Conservation (phyloP, 2,888 invertebrate genomes). For the Ormyrus labotus region DNA sequence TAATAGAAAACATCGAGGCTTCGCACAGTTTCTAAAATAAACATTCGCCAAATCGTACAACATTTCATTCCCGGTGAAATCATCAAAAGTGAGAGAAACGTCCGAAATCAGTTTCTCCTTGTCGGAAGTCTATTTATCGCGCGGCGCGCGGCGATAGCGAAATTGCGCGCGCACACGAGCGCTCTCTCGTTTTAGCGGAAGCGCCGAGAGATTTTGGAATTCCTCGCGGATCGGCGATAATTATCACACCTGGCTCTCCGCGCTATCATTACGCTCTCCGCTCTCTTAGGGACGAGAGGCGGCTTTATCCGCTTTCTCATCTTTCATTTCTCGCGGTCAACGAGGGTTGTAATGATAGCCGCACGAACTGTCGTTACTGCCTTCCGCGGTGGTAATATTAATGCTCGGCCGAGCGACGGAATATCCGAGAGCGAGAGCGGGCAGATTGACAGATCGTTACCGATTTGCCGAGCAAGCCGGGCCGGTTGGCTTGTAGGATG, state of each 20-base stretch:
- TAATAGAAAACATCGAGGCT: too few relatives aligned
- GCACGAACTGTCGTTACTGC: conserved; percentile 58
- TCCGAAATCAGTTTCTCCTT: too few relatives aligned
- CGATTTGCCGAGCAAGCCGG: neutral
- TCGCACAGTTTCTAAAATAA: too few relatives aligned
- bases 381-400: conserved; percentile 59
- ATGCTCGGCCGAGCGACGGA: conserved; percentile 51
- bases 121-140: too few relatives aligned
- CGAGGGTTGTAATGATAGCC: conserved; percentile 37
- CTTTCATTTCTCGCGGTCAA: conserved; percentile 36
- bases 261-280: neutral
- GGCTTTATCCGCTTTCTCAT: conserved; percentile 44
- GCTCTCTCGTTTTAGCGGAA: neutral
- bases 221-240: conserved; percentile 1
- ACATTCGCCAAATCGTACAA: too few relatives aligned
- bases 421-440: neutral
- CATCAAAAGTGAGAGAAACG: too few relatives aligned
- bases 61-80: too few relatives aligned
- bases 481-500: neutral
- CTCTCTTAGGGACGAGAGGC: neutral
- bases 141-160: too few relatives aligned
- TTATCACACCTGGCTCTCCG: neutral
- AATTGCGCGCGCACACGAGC: neutral
- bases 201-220: conserved; percentile 4
- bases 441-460: neutral